Evolutionary conservation across 2,113 vertebrate genomes (phyloP).

Genomic region (Scartelaos histophorus): DNA sequence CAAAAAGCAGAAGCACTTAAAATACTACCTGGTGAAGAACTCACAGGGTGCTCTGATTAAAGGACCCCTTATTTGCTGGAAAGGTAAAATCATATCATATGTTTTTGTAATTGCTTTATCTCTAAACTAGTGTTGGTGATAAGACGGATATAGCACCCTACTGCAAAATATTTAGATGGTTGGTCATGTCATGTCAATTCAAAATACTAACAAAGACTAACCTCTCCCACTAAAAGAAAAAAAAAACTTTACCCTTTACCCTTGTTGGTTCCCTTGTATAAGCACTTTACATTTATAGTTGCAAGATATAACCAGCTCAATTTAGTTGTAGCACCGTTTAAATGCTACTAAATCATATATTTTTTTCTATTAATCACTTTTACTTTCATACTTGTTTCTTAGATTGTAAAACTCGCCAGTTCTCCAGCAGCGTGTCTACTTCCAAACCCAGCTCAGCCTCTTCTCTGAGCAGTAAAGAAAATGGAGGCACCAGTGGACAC

Average conservation of each 20-base stretch:
- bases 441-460: slow-evolving; percentile 88
- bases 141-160: too few species aligned
- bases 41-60: slow-evolving; percentile 93
- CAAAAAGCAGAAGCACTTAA: slow-evolving; percentile 99
- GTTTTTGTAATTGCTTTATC: not conserved
- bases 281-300: too few species aligned
- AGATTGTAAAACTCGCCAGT: slow-evolving; percentile 94
- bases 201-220: too few species aligned
- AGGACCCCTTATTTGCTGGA: slow-evolving; percentile 97
- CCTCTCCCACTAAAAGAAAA: too few species aligned
- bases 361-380: not conserved
- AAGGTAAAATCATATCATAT: slow-evolving; percentile 80
- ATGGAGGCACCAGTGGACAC: slow-evolving; percentile 86
- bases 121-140: too few species aligned
- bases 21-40: slow-evolving; percentile 97
- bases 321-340: too few species aligned
- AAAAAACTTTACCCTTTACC: too few species aligned
- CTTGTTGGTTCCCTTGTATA: too few species aligned
- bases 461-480: slow-evolving; percentile 87
- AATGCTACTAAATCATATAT: not conserved
- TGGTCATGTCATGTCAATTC: too few species aligned
- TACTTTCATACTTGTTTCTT: slow-evolving; percentile 34
- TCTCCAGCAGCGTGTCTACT: slow-evolving; percentile 80
- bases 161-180: too few species aligned
- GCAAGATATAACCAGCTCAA: too few species aligned